Percentiles rank a stretch among this genome's conserved stretches.
Conservation (phyloP, 2,797 vertebrate genomes). For the Myotis pilosus region DNA sequence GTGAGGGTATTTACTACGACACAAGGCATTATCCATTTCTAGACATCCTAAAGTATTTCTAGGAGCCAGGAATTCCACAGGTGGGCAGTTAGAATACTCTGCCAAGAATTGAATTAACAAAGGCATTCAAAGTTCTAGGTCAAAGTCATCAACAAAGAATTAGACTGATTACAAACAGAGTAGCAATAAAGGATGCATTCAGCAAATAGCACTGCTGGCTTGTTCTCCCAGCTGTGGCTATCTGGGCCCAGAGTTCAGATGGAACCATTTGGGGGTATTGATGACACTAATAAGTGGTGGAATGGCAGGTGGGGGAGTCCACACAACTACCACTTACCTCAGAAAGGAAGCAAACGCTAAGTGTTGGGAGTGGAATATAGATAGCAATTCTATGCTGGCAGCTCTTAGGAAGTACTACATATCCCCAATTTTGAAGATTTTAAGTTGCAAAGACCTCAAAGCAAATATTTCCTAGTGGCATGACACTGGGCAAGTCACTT, state of each 20-base stretch:
- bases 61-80: background rate
- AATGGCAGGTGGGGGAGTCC: background rate
- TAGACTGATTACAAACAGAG: background rate
- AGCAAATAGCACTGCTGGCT: background rate
- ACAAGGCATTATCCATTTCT: background rate
- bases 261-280: background rate
- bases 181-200: background rate
- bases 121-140: background rate
- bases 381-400: background rate
- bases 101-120: background rate
- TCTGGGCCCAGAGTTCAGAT: background rate
- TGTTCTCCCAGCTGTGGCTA: background rate
- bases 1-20: background rate
- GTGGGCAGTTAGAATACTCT: background rate
- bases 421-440: background rate
- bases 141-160: background rate
- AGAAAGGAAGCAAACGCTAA: background rate
- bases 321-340: background rate
- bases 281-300: background rate
- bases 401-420: background rate
- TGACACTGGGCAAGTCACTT: background rate
- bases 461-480: background rate
- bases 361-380: background rate
- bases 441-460: conserved; percentile 26
- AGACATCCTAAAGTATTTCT: background rate